Evolutionary conservation across 2,113 vertebrate genomes (phyloP), one percentile per base, ranked within the genome.

Genomic region (Hipposideros armiger): DNA sequence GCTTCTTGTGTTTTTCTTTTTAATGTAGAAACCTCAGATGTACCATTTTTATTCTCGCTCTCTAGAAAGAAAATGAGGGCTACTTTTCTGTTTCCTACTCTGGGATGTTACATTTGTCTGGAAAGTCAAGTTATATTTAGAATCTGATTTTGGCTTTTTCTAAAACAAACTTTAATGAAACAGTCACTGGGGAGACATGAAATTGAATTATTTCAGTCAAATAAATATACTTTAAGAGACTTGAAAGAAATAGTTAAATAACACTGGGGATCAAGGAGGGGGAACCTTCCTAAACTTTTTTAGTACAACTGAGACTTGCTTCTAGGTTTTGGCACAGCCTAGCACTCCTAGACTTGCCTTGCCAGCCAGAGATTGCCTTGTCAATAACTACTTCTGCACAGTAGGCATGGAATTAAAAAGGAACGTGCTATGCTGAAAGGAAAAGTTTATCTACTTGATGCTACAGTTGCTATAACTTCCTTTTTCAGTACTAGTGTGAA

Each of bases 121-220:
- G 89, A 92, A 94, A 94, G 32, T 36, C n/a, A 87, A 72, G 56
- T 69, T 74, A 54, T 74, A 42, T 69, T 92, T 92, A 94, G 92
- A 92, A 83, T 90, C 85, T n/a, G 40, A 86, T 89, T 88, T 85
- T 2, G 0, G 19, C 20, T 66, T 97, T 17, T 83, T 83, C 19
- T 70, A 67, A 92, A 95, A 72, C 20, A 85, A 85, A 92, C 17
- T 66, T 73, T 22, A 62, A 66, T 81, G 36, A 86, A 84, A 77
- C 73, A 72, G 56, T 82, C 40, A 52, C 28, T 82, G 54, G 10
- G 81, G 17, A 84, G 72, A 62, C 45, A 84, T 62, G 13, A 69
- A 50, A 86, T 56, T 95, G 45, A 89, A 66, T 94, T 50, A 85
- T 95, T 64, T 86, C 69, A 78, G 11, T 54, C 30, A 81, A 88